phyloP scores from a whole-genome alignment of 2,797 vertebrate genomes.

The Ctenochaetus hawaiiensis region DNA sequence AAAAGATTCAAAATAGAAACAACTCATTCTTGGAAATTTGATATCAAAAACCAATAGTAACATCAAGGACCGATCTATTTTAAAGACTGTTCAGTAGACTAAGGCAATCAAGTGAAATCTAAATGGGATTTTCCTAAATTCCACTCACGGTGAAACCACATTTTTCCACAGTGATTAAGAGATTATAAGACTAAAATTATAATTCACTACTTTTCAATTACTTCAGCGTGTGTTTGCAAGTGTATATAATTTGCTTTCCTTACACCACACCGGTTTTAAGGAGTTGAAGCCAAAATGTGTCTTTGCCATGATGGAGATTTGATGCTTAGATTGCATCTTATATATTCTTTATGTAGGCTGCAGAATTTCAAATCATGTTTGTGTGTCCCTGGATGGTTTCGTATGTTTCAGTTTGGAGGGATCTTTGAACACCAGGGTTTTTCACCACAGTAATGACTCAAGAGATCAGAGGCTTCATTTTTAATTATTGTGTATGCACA shows the following conservation, averaged over 20 bases:
- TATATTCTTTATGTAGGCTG: not conserved
- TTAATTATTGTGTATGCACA: too few species aligned
- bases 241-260: not conserved
- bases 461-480: too few species aligned
- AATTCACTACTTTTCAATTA: slow-evolving; percentile 5
- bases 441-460: not conserved
- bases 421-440: not conserved
- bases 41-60: not conserved
- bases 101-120: slow-evolving; percentile 10
- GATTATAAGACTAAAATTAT: slow-evolving; percentile 15
- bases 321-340: too few species aligned
- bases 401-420: not conserved
- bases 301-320: not conserved
- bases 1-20: too few species aligned
- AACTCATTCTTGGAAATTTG: too few species aligned
- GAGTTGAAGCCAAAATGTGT: not conserved
- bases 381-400: not conserved
- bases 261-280: not conserved
- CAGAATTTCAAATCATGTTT: not conserved
- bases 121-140: slow-evolving; percentile 49
- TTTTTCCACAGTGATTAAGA: slow-evolving; percentile 32
- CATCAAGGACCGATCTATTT: not conserved
- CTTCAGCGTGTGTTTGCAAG: not conserved
- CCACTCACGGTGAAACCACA: slow-evolving; percentile 16
- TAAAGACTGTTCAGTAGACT: slow-evolving; percentile 2